These are phyloP conservation scores for Zosterops borbonicus DNA, from an alignment of 2,113 vertebrate species.

Conservation along the genomic window DNA sequence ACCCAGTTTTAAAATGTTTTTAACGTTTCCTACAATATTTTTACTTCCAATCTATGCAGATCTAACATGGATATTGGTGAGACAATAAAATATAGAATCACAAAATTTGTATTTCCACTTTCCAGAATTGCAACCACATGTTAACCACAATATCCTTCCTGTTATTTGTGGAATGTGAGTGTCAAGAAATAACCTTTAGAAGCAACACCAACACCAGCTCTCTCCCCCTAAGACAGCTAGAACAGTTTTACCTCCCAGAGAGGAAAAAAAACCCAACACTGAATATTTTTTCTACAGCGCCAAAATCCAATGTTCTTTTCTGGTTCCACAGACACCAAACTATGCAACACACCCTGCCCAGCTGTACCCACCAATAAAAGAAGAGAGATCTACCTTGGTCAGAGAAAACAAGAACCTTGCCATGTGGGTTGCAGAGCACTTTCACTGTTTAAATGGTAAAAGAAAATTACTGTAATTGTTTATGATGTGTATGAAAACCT, in stretches of 20 bases:
- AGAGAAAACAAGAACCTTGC: not conserved
- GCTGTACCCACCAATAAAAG: not conserved
- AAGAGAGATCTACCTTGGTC: not conserved
- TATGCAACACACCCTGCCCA: not conserved
- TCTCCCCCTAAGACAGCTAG: not conserved
- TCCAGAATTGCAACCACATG: slow-evolving; percentile 9
- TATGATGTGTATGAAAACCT: slow-evolving; percentile 4
- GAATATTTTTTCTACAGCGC: not conserved
- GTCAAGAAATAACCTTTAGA: slow-evolving; percentile 22
- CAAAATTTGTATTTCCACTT: not conserved
- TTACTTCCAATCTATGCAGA: not conserved
- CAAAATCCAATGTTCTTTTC: not conserved
- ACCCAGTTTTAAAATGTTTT: not conserved
- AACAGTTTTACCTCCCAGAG: not conserved
- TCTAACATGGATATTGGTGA: not conserved
- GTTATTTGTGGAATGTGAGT: slow-evolving; percentile 5
- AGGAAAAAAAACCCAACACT: accelerated
- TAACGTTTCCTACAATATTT: not conserved
- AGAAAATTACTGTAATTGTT: slow-evolving; percentile 40
- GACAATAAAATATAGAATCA: not conserved
- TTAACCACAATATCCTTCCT: slow-evolving; percentile 43
- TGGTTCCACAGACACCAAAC: not conserved
- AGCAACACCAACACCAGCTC: not conserved
- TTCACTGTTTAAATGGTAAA: slow-evolving; percentile 8
- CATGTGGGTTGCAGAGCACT: not conserved